Conservation (phyloP, 2,113 vertebrate species). For the Tretioscincus oriximinensis region DNA sequence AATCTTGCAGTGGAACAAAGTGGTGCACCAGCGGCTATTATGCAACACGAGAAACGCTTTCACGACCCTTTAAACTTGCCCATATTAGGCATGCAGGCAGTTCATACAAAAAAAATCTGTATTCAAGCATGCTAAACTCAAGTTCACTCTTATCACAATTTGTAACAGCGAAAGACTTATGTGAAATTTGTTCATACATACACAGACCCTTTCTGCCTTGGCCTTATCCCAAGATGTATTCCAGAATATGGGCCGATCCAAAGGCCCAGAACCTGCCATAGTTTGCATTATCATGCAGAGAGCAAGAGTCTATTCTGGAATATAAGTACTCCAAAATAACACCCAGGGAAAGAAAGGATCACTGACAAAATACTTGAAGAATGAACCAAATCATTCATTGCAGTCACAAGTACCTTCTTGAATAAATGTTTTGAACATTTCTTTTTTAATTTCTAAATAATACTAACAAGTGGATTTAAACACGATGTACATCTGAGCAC, state of each 20-base stretch:
- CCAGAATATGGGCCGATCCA: background rate
- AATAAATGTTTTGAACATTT: too few relatives aligned
- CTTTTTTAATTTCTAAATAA: background rate
- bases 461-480: background rate
- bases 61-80: constrained; percentile 9
- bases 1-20: background rate
- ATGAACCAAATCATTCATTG: background rate
- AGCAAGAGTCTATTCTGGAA: too few relatives aligned
- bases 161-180: background rate
- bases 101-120: background rate
- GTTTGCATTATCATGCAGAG: too few relatives aligned
- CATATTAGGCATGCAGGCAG: constrained; percentile 14
- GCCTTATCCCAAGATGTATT: background rate
- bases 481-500: background rate
- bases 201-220: background rate
- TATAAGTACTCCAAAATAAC: too few relatives aligned
- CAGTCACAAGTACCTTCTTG: too few relatives aligned
- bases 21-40: background rate
- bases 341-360: too few relatives aligned
- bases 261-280: too few relatives aligned
- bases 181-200: background rate
- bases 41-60: background rate
- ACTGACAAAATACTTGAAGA: background rate
- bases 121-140: background rate
- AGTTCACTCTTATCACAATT: background rate